Evolutionary conservation across 92 coral and sea anemone species (phyloP), one percentile per base, ranked within the genome.

Genomic region (Nematostella vectensis): DNA sequence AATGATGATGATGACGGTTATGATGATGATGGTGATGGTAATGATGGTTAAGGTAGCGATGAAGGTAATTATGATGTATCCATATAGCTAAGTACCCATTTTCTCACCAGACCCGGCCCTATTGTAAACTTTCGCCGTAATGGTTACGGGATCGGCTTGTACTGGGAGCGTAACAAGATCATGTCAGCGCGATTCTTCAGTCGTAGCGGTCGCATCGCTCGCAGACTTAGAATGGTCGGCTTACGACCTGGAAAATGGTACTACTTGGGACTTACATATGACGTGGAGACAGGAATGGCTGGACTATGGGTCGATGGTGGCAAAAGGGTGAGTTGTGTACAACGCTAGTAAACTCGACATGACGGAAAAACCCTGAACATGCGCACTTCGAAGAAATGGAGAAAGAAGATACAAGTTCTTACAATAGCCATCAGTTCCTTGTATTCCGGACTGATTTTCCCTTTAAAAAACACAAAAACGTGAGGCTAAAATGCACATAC

Each of bases 141-240:
- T 28, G 83, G 95, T 12, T 54, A 57, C n/a, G 95, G 95, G 0
- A 50, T 85, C 9, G 95, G 95, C 2, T 48, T 85, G 25, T 28
- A 71, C 55, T 57, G 65, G 21, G 75, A 75, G 17, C 31, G 54
- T 18, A 22, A 19, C 23, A 39, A 74, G 13, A 47, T 67, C 10
- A 70, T 79, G 2, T 58, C 72, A 28, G 95, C 79, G 3, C 57
- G 47, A 26, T 33, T 85, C 29, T 61, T 70, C 49, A 77, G 88
- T 24, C 72, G 88, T 11, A 69, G 71, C 11, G 70, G 72, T 2
- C 55, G 50, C 38, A 63, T 69, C 55, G 63, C 63, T 43, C 73
- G 75, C 19, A 65, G 78, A 27, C 23, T 80, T 30, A 30, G 55
- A 9, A 67, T 51, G 24, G 44, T 47, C 0, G 27, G 58, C 8